phyloP scores from a whole-genome alignment of 2,113 vertebrate species.

The Sitta europaea region DNA sequence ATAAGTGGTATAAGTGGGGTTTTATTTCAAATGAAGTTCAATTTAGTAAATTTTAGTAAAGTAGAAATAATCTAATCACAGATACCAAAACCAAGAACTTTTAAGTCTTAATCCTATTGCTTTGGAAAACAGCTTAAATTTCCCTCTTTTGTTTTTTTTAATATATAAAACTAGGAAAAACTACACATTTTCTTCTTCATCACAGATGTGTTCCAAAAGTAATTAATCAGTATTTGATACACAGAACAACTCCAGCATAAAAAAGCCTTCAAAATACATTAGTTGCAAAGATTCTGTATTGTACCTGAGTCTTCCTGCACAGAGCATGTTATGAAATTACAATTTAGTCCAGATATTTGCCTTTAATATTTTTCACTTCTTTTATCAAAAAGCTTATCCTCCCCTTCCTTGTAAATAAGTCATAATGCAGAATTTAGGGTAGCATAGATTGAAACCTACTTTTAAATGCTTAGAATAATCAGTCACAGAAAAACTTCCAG shows the following conservation, averaged over 20 bases:
- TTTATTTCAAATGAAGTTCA: background rate
- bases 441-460: background rate
- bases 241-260: background rate
- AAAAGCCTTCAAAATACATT: background rate
- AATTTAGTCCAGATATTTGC: background rate
- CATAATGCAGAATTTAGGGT: background rate
- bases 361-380: background rate
- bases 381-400: background rate
- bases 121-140: background rate
- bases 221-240: background rate
- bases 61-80: background rate
- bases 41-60: background rate
- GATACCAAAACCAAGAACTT: background rate
- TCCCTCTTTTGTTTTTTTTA: background rate
- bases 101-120: background rate
- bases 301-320: background rate
- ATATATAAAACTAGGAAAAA: background rate
- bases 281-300: background rate
- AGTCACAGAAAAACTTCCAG: background rate
- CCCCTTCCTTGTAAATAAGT: background rate
- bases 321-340: background rate
- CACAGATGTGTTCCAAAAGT: background rate
- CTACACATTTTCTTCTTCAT: accelerated
- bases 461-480: background rate
- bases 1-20: accelerated